Base-by-base conservation (phyloP, 2,113 vertebrate genomes). In the Lophochroa leadbeateri region DNA sequence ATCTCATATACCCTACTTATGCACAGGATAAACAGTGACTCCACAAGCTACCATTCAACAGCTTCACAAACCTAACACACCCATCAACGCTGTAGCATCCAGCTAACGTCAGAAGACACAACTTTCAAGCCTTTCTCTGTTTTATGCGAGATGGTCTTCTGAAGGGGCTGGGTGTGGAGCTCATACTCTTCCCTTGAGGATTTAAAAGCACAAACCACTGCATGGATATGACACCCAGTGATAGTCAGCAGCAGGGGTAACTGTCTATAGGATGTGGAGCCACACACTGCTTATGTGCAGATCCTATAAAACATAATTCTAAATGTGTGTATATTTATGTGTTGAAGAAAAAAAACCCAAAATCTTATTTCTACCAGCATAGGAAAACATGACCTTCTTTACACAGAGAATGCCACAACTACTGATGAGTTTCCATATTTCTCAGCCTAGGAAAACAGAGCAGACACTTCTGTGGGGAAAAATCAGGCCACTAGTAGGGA, bases 171-270 rank as follows among this genome's bases (percentile, higher is more conserved):
- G 16, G 11, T 69, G 19, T 67, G 57, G 47, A 76, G 53, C 10
- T 72, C 5, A 0, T 11, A 19, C 17, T 72, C 27, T 53, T 76
- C 18, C 67, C 20, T 53, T 37, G 33, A 78, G 44, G 58, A 37
- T 53, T 70, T 44, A 35, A 33, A 52, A 86, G 21, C 23, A 63
- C 35, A 68, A 70, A 23, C 13, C 15, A n/a, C 24, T 33, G 33
- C 5, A 10, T 8, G 39, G 28, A 18, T 20, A 1, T 4, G 15
- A 61, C 7, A 29, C 20, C 20, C 1, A 0, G 15, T 58, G 57
- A n/a, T 2, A 46, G 27, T 7, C 33, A 69, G 72, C 33, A 60
- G 46, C n/a, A 74, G 19, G 74, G n/a, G 15, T 52, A 55, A 49
- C 17, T 41, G 18, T 17, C 55, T 5, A 7, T 4, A 49, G 50